These are phyloP conservation scores for Drosophila prosaltans DNA, from an alignment of 1,140 invertebrate genomes.

Conservation along the genomic window DNA sequence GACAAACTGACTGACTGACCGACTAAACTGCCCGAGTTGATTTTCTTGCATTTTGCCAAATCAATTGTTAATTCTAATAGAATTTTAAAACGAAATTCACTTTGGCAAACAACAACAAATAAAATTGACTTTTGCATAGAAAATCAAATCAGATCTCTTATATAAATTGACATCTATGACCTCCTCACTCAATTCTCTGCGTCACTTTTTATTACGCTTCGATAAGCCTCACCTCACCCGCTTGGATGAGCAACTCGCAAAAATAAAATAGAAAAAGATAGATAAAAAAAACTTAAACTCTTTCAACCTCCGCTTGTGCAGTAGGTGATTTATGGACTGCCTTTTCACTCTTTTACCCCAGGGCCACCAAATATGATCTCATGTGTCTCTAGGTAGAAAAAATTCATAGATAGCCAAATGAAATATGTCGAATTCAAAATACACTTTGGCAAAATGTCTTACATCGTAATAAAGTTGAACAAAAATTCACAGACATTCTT, in stretches of 20 bases:
- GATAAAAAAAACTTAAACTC: not conserved
- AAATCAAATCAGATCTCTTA: constrained; percentile 6
- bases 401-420: not conserved
- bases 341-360: constrained; percentile 32
- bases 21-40: constrained; percentile 63
- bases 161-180: constrained; percentile 5
- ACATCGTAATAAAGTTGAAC: not conserved
- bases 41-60: constrained; percentile 73
- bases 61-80: constrained; percentile 1
- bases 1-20: constrained; percentile 32
- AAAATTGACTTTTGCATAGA: constrained; percentile 1
- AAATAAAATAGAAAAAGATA: not conserved
- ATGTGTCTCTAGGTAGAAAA: constrained; percentile 84
- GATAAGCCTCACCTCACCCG: constrained; percentile 4
- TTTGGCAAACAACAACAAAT: not conserved
- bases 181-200: not conserved
- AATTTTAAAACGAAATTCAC: constrained; percentile 2
- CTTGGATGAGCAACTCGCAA: constrained; percentile 2
- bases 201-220: constrained; percentile 12
- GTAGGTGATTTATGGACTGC: constrained; percentile 66
- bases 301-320: constrained; percentile 61
- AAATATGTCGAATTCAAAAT: not conserved
- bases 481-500: no score
- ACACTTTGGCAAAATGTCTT: not conserved
- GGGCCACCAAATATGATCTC: constrained; percentile 86